Base-by-base conservation (phyloP, 2,888 invertebrate species). In the Pseudolycoriella hygida region DNA sequence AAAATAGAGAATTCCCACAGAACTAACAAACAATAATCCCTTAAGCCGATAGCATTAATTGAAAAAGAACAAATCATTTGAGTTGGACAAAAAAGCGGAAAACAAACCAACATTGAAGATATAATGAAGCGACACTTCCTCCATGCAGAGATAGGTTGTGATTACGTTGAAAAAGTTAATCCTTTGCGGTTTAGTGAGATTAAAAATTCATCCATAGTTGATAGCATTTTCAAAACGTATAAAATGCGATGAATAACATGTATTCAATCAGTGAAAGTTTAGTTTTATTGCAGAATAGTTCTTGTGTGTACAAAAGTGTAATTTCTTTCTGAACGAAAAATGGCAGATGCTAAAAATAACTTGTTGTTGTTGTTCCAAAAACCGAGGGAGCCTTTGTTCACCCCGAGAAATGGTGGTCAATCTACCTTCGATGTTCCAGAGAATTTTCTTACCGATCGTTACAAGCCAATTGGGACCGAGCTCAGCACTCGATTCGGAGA, bases 381-480 rank as follows among this genome's bases (percentile, higher is more conserved):
- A 46, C 64, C 64, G 0, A 46, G 60, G 51, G 64, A 64, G 44
- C 64, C 64, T 1, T 50, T 58, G 10, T 64, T 64, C 46, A 61
- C 61, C 1, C 51, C 58, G 2, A 53, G 61, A 1, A 60, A 61
- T 40, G 46, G 58, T 48, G 64, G 62, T 31, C 62, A 60, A 46
- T 51, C 55, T 0, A 54, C 55, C 0, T 56, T 64, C 17, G 62
- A 63, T 46, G 46, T 64, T 17, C 62, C 64, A 5, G 57, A 57
- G n/a, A 59, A 55, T 43, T 63, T 55, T 49, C 60, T 56, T 2
- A 57, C 56, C 12, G 60, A 60, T 18, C 53, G 56, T 6, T 64
- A 58, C 49, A 51, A 51, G 39, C 55, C 54, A 18, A 54, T 55
- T 10, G 55, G 56, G 12, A 51, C 53, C 17, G 57, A 59, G 12